Conservation (phyloP, 2,113 vertebrate genomes). For the Orthonyx spaldingii region DNA sequence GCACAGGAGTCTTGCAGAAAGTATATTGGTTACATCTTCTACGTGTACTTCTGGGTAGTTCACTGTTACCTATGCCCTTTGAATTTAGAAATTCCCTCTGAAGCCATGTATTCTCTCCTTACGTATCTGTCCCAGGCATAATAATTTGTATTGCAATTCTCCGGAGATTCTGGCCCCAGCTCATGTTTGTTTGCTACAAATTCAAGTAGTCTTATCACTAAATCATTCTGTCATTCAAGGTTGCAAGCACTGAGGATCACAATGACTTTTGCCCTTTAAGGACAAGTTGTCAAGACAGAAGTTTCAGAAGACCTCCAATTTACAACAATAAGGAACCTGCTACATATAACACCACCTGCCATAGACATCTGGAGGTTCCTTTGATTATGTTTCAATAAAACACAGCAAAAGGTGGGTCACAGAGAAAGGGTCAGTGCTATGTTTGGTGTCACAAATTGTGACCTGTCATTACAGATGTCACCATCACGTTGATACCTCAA, state of each 20-base stretch:
- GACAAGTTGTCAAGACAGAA: neutral
- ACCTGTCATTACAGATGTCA: neutral
- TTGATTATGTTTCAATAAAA: neutral
- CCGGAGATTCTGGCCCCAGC: neutral
- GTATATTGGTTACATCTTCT: neutral
- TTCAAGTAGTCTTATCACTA: neutral
- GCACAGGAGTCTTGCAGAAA: neutral
- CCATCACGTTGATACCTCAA: neutral
- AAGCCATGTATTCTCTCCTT: neutral
- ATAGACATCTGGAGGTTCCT: neutral
- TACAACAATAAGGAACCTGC: neutral
- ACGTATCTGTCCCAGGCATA: neutral
- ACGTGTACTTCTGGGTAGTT: neutral
- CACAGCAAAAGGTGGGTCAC: neutral
- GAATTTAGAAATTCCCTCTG: neutral
- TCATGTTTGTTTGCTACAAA: neutral
- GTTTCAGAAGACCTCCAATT: neutral
- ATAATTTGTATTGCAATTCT: neutral
- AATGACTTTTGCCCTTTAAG: neutral
- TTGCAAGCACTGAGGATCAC: neutral
- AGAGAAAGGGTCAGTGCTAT: neutral
- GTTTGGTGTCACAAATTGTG: neutral
- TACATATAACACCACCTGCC: neutral
- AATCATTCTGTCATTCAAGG: neutral
- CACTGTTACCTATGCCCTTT: neutral